Percentiles rank a stretch among this genome's conserved stretches.
Evolutionary conservation across 1,140 invertebrate genomes (phyloP).

Genomic region (Pseudomyrmex gracilis): DNA sequence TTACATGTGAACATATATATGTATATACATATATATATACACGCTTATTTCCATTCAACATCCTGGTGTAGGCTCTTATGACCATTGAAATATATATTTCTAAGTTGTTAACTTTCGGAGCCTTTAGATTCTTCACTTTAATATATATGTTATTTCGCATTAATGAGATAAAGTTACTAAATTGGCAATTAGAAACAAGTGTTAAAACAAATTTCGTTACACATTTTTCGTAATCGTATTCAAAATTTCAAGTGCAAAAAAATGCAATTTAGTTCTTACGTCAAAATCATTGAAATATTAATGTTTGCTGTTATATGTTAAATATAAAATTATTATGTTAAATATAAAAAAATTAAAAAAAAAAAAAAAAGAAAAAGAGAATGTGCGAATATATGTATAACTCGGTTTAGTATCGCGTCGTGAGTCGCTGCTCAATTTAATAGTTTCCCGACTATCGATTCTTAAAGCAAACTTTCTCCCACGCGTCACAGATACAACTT

Average conservation of each 20-base stretch:
- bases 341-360: not conserved
- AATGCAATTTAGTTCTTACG: not conserved
- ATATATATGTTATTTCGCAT: not conserved
- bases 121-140: too few relatives aligned
- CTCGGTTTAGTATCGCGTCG: constrained; percentile 8
- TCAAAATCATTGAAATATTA: not conserved
- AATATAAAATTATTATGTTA: not conserved
- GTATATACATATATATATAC: too few relatives aligned
- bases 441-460: not conserved
- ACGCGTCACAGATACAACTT: not conserved
- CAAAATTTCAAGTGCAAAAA: too few relatives aligned
- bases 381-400: not conserved
- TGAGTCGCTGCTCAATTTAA: not conserved
- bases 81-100: too few relatives aligned
- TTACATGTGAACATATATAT: too few relatives aligned
- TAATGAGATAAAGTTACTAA: too few relatives aligned
- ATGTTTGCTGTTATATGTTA: not conserved
- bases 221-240: too few relatives aligned
- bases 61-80: too few relatives aligned
- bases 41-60: too few relatives aligned
- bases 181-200: too few relatives aligned
- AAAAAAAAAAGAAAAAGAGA: not conserved
- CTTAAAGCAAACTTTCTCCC: not conserved
- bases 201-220: too few relatives aligned
- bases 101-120: too few relatives aligned